phyloP scores from a whole-genome alignment of 2,888 invertebrate genomes.

The Parascotia fuliginaria region DNA sequence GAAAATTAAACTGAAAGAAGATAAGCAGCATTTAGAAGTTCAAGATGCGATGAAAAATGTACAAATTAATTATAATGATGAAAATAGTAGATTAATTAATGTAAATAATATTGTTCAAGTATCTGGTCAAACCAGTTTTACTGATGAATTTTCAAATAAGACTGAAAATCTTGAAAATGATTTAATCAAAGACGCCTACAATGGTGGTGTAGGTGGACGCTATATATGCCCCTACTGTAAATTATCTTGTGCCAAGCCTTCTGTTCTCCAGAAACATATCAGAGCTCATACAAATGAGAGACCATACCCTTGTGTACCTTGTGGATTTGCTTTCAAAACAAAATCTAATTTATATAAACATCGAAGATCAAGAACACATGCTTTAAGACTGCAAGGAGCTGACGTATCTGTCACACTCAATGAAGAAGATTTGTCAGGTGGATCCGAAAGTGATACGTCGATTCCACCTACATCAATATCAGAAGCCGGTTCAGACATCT shows the following conservation, averaged over 20 bases:
- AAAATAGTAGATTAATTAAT: conserved; percentile 78
- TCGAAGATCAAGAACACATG: conserved; percentile 91
- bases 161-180: conserved; percentile 84
- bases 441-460: conserved; percentile 86
- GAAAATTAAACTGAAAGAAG: conserved; percentile 69
- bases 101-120: conserved; percentile 80
- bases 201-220: conserved; percentile 85
- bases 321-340: conserved; percentile 97
- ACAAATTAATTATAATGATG: conserved; percentile 83
- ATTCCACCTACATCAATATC: conserved; percentile 73
- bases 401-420: conserved; percentile 81
- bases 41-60: conserved; percentile 76
- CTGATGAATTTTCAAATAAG: conserved; percentile 84
- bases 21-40: conserved; percentile 55
- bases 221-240: conserved; percentile 96
- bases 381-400: conserved; percentile 87
- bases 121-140: conserved; percentile 84
- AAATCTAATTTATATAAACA: conserved; percentile 97
- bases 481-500: conserved; percentile 76
- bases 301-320: conserved; percentile 95
- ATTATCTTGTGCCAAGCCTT: conserved; percentile 95
- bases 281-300: conserved; percentile 97
- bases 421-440: conserved; percentile 86
- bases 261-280: conserved; percentile 97
- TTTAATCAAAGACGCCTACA: conserved; percentile 79